Evolutionary conservation across 2,888 invertebrate species (phyloP).

Genomic region (Phania funesta): DNA sequence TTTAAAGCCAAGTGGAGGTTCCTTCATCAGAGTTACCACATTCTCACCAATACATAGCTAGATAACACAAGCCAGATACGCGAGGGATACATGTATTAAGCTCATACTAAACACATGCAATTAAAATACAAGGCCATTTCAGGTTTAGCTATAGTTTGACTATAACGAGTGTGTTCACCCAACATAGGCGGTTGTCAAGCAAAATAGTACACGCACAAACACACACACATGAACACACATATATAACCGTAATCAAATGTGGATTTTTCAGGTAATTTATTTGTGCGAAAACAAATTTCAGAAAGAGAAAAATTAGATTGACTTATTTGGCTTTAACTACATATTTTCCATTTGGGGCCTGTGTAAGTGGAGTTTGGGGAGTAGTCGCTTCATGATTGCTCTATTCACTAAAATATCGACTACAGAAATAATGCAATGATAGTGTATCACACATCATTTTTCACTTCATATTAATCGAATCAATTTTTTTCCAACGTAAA

Average conservation of each 20-base stretch:
- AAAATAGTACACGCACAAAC: not conserved
- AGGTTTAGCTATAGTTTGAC: constrained; percentile 14
- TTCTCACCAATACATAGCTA: too few relatives aligned
- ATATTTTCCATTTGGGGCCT: not conserved
- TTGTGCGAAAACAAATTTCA: not conserved
- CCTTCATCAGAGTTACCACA: too few relatives aligned
- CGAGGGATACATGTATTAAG: not conserved
- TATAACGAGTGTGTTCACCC: not conserved
- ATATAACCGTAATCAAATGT: not conserved
- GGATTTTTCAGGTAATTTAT: constrained; percentile 42
- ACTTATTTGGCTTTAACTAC: constrained; percentile 15
- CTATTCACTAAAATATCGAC: not conserved
- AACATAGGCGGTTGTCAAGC: constrained; percentile 12
- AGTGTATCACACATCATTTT: constrained; percentile 29
- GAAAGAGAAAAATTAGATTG: not conserved
- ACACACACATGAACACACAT: not conserved
- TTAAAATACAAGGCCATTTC: constrained; percentile 47
- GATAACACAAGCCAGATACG: not conserved
- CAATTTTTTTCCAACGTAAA: constrained; percentile 22
- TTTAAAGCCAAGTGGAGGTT: too few relatives aligned
- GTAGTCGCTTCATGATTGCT: not conserved
- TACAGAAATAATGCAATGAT: not conserved
- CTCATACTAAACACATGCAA: not conserved
- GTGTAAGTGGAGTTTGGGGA: constrained; percentile 1
- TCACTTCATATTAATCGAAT: constrained; percentile 31